Base-by-base conservation (phyloP, 2,113 vertebrate genomes). In the Climacteris rufus region DNA sequence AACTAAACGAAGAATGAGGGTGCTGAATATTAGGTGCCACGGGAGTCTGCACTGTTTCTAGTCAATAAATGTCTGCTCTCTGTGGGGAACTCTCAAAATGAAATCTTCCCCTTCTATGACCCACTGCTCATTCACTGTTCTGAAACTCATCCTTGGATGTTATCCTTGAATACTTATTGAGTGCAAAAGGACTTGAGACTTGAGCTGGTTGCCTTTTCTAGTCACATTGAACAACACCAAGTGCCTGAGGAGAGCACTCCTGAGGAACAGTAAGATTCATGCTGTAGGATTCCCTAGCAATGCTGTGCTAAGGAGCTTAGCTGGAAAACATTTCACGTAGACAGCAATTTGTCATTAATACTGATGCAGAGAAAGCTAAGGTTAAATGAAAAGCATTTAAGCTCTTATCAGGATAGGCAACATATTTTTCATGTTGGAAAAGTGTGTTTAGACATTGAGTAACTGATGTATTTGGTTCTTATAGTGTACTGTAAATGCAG, bases 301-400 rank as follows among this genome's bases (percentile, higher is more conserved):
- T n/a, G 57, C 35, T 69, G 11, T 76, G 75, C 49, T 72, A 42
- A 82, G 54, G 28, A 81, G 27, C 42, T 90, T 59, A 74, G 79
- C 79, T 75, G 39, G 47, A 77, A 94, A 86, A 63, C n/a, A 44
- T 60, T 81, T 77, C 92, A 88, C 1, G 0, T 50, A 89, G 91
- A 59, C 11, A 89, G 44, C 47, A 81, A 86, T 94, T 95, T 88
- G 25, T 90, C 92, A 92, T 80, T 93, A 93, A 86, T 94, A 47
- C 42, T 47, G 63, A 63, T 72, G 47, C 6, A 70, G 69, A 64
- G 89, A 93, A 96, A 94, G 83, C 42, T 74, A 93, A 93, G 93
- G 86, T 92, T 94, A 95, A 92, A 92, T 86, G 83, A 93, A 96
- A 96, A 93, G 35, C 80, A 81, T 93, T 90, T 85, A 61, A 90